Evolutionary conservation across 2,888 invertebrate genomes (phyloP), one percentile per base, ranked within the genome.

Genomic region (Andrena haemorrhoa): DNA sequence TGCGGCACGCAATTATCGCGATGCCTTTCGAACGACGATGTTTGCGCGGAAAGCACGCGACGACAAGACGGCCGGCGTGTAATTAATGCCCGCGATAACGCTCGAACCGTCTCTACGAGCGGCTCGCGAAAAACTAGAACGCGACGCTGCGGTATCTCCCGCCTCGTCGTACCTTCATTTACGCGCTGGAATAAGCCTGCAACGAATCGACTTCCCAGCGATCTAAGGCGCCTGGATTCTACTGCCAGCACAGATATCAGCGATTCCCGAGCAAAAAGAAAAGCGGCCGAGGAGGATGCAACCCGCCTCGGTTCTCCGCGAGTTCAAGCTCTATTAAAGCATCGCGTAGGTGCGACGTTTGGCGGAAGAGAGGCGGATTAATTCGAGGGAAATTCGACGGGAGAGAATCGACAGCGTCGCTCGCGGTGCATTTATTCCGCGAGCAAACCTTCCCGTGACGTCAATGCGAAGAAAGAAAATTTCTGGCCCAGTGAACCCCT

Each of bases 21-120:
- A 31, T 33, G 10, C 31, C 12, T 20, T 26, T 26, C 61, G 33
- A 63, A 23, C 35, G n/a, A n/a, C 31, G 23, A 76, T 23, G 49
- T 26, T 33, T 69, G 31, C 31, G 3, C 23, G 12, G 29, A 2
- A 10, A 56, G 35, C 47, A 26, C 33, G 51, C 51, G 51, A 20
- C 41, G 66, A 78, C 72, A 63, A 64, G 60, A 60, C n/a, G 31
- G 35, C 23, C 41, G 35, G 12, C 53, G 70, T 41, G 68, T 77
- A 83, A 80, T 80, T 69, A 75, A 85, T 53, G 66, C n/a, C n/a
- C 12, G 31, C 64, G 80, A 69, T 71, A 65, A 76, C 49, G 70
- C 61, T 41, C 58, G 20, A 70, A 71, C 66, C 51, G 31, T 76
- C 51, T 20, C 66, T 51, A 29, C 61, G 61, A 65, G 53, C 60